Percentiles rank a stretch among this genome's conserved stretches.
Evolutionary conservation across 2,888 invertebrate genomes (phyloP).

Genomic region (Heliconius charithonia): DNA sequence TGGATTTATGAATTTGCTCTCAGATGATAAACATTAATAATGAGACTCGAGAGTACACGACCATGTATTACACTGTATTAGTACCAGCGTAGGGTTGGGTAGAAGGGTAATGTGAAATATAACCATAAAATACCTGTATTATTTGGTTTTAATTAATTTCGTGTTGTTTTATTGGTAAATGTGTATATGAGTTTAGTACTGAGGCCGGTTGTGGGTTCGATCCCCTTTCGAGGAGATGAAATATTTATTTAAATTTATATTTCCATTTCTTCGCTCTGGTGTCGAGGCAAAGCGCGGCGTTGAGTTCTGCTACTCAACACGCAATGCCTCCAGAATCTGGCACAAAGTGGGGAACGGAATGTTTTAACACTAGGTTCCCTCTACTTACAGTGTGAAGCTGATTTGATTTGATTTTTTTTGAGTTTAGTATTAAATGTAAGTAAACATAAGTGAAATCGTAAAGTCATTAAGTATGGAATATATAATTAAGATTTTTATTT

Average conservation of each 20-base stretch:
- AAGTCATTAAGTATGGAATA: not conserved
- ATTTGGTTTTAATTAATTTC: conserved; percentile 21
- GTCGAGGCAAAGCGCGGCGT: too few relatives aligned
- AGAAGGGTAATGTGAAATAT: not conserved
- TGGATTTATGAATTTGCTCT: conserved; percentile 16
- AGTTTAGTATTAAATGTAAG: not conserved
- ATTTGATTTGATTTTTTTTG: too few relatives aligned
- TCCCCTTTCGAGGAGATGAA: too few relatives aligned
- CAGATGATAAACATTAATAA: conserved; percentile 26
- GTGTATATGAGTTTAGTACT: too few relatives aligned
- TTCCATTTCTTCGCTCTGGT: too few relatives aligned
- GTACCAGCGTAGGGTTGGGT: not conserved
- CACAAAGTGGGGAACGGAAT: too few relatives aligned
- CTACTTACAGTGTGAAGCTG: too few relatives aligned
- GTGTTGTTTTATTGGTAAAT: not conserved
- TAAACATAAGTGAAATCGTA: not conserved
- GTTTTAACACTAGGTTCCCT: too few relatives aligned
- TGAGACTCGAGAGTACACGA: conserved; percentile 28
- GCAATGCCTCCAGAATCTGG: too few relatives aligned
- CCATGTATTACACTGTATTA: conserved; percentile 1
- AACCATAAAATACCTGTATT: conserved; percentile 3
- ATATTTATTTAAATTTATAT: too few relatives aligned
- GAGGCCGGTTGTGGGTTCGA: too few relatives aligned
- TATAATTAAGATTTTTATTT: not conserved
- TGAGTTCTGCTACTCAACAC: too few relatives aligned